phyloP scores from a whole-genome alignment of 1,140 invertebrate species.

The Notospermus geniculatus region DNA sequence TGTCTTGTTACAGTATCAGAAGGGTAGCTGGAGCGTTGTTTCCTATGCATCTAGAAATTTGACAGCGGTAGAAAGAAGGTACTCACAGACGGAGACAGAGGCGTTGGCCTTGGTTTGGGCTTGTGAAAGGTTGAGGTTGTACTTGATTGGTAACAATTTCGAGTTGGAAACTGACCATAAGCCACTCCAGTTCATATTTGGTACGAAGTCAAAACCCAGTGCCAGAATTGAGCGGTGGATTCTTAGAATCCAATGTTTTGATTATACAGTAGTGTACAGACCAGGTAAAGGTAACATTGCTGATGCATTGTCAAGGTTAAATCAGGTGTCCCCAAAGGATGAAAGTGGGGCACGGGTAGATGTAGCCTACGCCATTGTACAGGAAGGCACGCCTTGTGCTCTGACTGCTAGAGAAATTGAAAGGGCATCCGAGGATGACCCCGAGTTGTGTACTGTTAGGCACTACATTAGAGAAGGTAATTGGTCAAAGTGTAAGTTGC shows the following conservation, averaged over 20 bases:
- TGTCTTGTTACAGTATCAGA: not conserved
- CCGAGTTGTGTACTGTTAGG: too few species aligned
- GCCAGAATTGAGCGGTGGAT: not conserved
- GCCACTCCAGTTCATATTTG: constrained; percentile 8
- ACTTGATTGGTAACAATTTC: not conserved
- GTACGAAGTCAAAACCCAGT: too few species aligned
- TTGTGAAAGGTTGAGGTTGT: constrained; percentile 4
- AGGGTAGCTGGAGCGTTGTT: not conserved
- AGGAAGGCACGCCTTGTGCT: too few species aligned
- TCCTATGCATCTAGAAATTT: not conserved
- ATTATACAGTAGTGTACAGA: not conserved
- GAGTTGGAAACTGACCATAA: not conserved
- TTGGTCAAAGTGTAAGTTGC: too few species aligned
- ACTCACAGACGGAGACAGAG: not conserved
- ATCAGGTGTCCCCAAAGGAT: too few species aligned
- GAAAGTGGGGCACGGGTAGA: too few species aligned
- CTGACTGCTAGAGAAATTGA: too few species aligned
- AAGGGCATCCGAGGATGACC: too few species aligned
- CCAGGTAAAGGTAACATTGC: not conserved
- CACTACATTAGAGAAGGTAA: too few species aligned
- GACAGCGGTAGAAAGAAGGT: constrained; percentile 2
- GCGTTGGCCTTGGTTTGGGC: not conserved
- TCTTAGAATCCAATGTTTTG: constrained; percentile 7
- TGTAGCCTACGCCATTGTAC: too few species aligned
- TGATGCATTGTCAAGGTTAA: constrained; percentile 1